These are phyloP conservation scores for Neolamprologus variostigma DNA, from an alignment of 2,113 vertebrate genomes.

Conservation along the genomic window DNA sequence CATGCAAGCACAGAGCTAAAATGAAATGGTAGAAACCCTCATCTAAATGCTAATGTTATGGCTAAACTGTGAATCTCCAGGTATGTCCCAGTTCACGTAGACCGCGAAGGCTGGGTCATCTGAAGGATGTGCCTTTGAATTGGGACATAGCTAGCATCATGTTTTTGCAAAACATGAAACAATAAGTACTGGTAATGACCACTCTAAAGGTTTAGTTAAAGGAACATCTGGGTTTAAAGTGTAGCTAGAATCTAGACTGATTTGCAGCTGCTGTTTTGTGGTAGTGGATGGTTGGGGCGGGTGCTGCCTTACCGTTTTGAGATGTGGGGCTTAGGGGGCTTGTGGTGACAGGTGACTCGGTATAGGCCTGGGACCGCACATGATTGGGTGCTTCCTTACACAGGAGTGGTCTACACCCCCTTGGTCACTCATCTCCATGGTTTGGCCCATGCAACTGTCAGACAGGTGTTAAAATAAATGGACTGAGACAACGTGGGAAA, in stretches of 20 bases:
- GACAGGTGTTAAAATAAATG: background rate
- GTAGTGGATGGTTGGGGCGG: background rate
- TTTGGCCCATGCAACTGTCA: background rate
- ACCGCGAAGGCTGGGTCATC: background rate
- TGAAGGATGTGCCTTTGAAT: background rate
- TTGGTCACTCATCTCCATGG: background rate
- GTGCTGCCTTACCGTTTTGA: background rate
- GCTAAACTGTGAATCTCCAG: background rate
- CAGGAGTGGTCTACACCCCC: background rate
- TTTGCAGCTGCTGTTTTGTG: background rate
- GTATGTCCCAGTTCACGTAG: background rate
- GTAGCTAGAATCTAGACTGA: background rate
- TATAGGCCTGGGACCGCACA: background rate
- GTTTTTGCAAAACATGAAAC: background rate
- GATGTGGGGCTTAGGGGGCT: background rate
- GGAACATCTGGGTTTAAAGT: background rate
- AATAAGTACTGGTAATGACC: background rate
- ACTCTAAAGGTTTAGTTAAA: background rate
- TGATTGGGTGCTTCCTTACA: background rate
- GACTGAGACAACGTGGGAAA: background rate
- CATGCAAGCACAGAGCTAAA: background rate
- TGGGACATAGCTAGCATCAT: background rate
- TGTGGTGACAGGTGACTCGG: background rate
- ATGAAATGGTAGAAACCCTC: background rate
- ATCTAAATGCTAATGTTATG: background rate